These are phyloP conservation scores for Prunella strophiata DNA, from an alignment of 2,797 vertebrate species.

Conservation along the genomic window DNA sequence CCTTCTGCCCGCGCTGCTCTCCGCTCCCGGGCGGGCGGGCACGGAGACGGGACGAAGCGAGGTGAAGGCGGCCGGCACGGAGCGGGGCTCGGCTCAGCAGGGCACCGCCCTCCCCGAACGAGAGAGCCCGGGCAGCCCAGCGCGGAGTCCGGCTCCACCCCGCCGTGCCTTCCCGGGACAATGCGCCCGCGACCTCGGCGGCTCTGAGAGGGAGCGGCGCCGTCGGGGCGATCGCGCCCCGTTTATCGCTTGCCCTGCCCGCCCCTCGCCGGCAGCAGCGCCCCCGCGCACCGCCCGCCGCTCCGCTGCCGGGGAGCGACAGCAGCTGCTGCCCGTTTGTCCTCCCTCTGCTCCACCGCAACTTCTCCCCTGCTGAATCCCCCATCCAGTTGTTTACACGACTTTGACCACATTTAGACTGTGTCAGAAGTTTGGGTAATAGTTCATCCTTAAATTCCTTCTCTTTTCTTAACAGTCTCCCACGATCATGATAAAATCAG, in stretches of 20 bases:
- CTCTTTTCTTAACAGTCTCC: background rate
- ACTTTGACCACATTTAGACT: background rate
- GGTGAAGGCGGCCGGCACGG: background rate
- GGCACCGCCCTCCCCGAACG: background rate
- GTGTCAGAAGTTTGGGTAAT: background rate
- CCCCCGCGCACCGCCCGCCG: background rate
- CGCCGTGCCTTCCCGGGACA: background rate
- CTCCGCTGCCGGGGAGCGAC: background rate
- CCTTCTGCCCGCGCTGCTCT: background rate
- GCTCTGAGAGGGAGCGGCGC: background rate
- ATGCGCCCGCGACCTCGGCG: background rate
- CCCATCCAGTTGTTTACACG: background rate
- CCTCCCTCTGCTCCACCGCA: background rate
- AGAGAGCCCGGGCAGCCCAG: background rate
- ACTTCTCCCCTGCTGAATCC: accelerated
- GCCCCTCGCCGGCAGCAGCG: background rate
- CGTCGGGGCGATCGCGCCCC: background rate
- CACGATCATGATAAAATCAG: accelerated
- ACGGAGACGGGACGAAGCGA: background rate
- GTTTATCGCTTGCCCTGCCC: background rate
- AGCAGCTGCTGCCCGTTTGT: background rate
- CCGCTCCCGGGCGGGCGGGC: background rate
- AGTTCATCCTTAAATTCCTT: background rate
- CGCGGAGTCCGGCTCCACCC: background rate
- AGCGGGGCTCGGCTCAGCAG: background rate